A percentile compares a stretch with the other conserved stretches of the same genome.
Conservation (phyloP, 53 echinoderm and acorn worm species). For the Astropecten irregularis region DNA sequence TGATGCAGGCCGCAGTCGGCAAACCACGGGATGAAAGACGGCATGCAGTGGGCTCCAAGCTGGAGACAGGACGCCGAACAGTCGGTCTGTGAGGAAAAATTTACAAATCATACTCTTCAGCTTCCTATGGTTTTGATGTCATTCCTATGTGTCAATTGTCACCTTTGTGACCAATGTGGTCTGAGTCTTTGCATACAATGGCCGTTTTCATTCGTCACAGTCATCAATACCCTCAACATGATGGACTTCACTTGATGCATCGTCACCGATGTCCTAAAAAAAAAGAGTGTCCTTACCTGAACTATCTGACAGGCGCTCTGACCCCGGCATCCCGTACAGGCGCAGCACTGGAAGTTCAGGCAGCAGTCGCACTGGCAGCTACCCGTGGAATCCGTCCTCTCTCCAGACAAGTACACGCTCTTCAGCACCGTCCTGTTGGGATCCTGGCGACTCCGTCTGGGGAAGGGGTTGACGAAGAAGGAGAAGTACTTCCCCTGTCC, state of each 20-base stretch:
- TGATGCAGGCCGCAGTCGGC: slow-evolving; percentile 89
- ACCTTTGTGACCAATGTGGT: not conserved
- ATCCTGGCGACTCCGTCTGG: slow-evolving; percentile 68
- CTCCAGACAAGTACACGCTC: slow-evolving; percentile 88
- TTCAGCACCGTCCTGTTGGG: slow-evolving; percentile 72
- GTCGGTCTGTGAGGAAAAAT: not conserved
- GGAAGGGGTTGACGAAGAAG: slow-evolving; percentile 91
- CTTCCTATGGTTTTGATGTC: too few relatives aligned
- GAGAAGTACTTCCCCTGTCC: slow-evolving; percentile 96
- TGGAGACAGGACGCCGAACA: slow-evolving; percentile 86
- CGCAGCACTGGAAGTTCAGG: slow-evolving; percentile 87
- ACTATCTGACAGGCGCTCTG: slow-evolving; percentile 94
- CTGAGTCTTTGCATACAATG: too few relatives aligned
- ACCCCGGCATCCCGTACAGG: slow-evolving; percentile 90
- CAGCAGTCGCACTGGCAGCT: slow-evolving; percentile 93
- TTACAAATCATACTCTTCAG: not conserved
- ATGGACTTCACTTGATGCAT: too few relatives aligned
- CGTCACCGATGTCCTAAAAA: too few relatives aligned
- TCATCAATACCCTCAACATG: too few relatives aligned
- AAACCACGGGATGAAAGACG: slow-evolving; percentile 78
- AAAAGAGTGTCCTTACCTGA: too few relatives aligned
- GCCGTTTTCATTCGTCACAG: too few relatives aligned
- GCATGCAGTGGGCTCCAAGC: slow-evolving; percentile 70
- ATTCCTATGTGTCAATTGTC: too few relatives aligned
- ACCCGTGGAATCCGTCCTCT: slow-evolving; percentile 78